Evolutionary conservation across 2,888 invertebrate species (phyloP).

Genomic region (Agrochola lychnidis): DNA sequence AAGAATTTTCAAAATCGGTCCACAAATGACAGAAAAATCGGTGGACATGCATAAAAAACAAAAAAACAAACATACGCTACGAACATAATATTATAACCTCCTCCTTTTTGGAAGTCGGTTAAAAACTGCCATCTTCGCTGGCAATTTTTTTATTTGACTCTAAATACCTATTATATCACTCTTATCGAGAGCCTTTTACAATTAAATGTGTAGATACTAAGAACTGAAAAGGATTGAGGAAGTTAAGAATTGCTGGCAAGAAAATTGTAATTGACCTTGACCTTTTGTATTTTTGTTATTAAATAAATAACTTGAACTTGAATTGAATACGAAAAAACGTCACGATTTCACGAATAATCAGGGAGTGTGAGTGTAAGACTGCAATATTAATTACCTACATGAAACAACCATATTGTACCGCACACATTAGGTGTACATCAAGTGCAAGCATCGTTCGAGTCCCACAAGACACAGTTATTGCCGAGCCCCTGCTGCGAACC

Average conservation of each 20-base stretch:
- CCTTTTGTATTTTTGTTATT: no score
- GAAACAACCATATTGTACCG: slow-evolving; percentile 31
- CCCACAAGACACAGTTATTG: slow-evolving; percentile 54
- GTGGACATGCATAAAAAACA: no score
- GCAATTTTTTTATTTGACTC: no score
- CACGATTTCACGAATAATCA: slow-evolving; percentile 20
- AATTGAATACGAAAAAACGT: slow-evolving; percentile 9
- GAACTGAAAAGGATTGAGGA: not conserved
- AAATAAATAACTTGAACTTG: no score
- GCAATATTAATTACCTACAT: slow-evolving; percentile 50
- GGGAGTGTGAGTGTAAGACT: slow-evolving; percentile 24
- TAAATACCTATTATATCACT: no score
- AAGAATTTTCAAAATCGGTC: no score
- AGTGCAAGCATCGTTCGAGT: slow-evolving; percentile 26
- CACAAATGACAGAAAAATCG: no score
- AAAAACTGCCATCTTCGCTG: no score
- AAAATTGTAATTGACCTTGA: no score
- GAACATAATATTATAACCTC: no score
- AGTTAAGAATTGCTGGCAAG: not conserved
- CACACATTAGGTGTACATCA: slow-evolving; percentile 60
- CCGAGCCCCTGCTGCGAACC: slow-evolving; percentile 50
- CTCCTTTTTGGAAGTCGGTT: no score
- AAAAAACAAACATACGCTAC: no score
- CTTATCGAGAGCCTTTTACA: not conserved
- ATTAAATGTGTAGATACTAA: not conserved